Conservation (phyloP, 2,888 invertebrate genomes). For the Nemoura dubitans region DNA sequence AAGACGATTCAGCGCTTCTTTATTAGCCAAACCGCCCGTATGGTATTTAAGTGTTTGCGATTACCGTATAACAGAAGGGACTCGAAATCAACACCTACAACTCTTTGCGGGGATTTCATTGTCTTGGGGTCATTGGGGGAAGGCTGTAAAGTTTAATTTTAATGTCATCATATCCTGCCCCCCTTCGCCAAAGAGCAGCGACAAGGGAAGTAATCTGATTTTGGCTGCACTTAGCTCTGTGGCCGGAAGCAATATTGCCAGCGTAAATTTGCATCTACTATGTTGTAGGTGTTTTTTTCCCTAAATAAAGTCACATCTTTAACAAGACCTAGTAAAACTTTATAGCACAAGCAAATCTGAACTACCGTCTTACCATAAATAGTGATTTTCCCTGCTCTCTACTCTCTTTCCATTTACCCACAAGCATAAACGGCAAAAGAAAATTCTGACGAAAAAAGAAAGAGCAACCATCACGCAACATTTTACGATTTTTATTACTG, state of each 20-base stretch:
- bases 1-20: background rate
- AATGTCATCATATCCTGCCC: background rate
- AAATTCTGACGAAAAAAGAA: background rate
- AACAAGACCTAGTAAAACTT: background rate
- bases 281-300: background rate
- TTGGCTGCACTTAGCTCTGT: background rate
- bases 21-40: background rate
- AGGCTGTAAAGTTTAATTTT: background rate
- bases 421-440: background rate
- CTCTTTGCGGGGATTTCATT: slow-evolving; percentile 23
- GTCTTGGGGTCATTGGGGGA: background rate
- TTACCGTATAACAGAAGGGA: background rate
- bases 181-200: background rate
- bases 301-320: background rate
- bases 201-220: background rate
- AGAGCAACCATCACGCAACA: background rate
- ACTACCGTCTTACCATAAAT: background rate
- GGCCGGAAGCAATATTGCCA: background rate
- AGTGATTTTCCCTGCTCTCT: background rate
- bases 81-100: slow-evolving; percentile 13
- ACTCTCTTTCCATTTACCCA: background rate
- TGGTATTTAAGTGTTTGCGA: background rate
- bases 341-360: background rate
- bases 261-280: background rate
- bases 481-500: background rate